phyloP scores from a whole-genome alignment of 1,140 invertebrate genomes.

The Drosophila erecta region DNA sequence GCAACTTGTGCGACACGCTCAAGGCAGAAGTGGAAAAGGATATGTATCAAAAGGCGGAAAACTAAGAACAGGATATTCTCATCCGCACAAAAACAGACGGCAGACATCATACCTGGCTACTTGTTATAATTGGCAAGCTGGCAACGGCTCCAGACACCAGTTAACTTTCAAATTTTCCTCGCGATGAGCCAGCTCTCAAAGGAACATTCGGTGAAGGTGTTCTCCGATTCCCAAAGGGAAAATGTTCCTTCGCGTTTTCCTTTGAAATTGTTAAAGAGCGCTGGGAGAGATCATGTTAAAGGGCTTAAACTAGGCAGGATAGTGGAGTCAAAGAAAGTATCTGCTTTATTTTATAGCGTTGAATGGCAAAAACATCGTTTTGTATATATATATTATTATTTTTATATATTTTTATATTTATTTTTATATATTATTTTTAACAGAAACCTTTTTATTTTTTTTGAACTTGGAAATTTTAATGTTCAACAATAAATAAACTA shows the following conservation, averaged over 20 bases:
- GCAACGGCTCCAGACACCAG: conserved; percentile 27
- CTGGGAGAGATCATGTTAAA: neutral
- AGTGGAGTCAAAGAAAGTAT: too few species aligned
- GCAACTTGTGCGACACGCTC: conserved; percentile 31
- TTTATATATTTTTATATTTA: too few species aligned
- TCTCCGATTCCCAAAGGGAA: conserved; percentile 2
- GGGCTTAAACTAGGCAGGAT: neutral
- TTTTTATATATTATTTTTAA: too few species aligned
- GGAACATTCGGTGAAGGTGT: conserved; percentile 6
- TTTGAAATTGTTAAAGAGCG: neutral
- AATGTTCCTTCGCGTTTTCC: neutral
- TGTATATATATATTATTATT: too few species aligned
- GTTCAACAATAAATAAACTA: too few species aligned
- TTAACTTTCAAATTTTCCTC: conserved; percentile 25
- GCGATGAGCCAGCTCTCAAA: conserved; percentile 7
- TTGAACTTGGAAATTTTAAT: too few species aligned
- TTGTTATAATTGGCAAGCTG: conserved; percentile 74
- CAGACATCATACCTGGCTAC: conserved; percentile 51
- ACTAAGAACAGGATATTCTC: conserved; percentile 75
- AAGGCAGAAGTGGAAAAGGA: conserved; percentile 58
- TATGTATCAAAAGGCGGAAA: conserved; percentile 68
- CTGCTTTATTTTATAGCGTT: too few species aligned
- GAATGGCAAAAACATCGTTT: too few species aligned
- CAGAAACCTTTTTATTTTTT: too few species aligned
- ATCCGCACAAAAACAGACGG: conserved; percentile 11